A percentile compares a stretch with the other conserved stretches of the same genome.
These are phyloP conservation scores for Spermophilus dauricus DNA, from an alignment of 2,113 vertebrate genomes.

Conservation along the genomic window DNA sequence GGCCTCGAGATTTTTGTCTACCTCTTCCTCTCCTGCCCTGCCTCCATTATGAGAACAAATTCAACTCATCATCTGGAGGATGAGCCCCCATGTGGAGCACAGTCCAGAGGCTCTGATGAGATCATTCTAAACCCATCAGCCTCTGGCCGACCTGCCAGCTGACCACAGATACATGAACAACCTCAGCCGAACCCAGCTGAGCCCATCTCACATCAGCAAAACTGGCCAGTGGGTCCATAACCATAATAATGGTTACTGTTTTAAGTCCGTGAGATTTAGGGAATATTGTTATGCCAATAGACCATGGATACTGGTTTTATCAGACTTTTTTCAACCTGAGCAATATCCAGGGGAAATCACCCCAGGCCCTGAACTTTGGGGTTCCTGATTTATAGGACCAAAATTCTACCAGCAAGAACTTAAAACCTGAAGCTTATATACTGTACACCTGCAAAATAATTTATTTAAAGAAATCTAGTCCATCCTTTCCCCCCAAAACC, in stretches of 20 bases:
- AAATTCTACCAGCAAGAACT: background rate
- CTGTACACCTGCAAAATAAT: background rate
- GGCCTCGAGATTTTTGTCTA: background rate
- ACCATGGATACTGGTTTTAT: background rate
- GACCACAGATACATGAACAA: background rate
- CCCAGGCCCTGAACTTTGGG: background rate
- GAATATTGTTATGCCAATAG: background rate
- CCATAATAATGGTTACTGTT: background rate
- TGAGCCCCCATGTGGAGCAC: background rate
- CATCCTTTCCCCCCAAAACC: background rate
- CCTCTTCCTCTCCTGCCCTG: background rate
- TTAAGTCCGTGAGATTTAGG: background rate
- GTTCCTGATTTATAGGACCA: background rate
- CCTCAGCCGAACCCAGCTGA: background rate
- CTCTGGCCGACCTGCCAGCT: background rate
- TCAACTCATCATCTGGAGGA: background rate
- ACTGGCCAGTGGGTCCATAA: background rate
- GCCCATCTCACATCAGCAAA: constrained; percentile 9
- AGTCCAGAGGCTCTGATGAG: background rate
- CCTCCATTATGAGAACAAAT: background rate
- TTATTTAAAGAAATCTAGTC: background rate
- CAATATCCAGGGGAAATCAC: background rate
- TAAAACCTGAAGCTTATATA: background rate
- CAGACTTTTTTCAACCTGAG: background rate
- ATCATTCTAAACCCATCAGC: background rate